These are phyloP conservation scores for Phyllotreta striolata DNA, from an alignment of 2,888 invertebrate species.

Conservation along the genomic window DNA sequence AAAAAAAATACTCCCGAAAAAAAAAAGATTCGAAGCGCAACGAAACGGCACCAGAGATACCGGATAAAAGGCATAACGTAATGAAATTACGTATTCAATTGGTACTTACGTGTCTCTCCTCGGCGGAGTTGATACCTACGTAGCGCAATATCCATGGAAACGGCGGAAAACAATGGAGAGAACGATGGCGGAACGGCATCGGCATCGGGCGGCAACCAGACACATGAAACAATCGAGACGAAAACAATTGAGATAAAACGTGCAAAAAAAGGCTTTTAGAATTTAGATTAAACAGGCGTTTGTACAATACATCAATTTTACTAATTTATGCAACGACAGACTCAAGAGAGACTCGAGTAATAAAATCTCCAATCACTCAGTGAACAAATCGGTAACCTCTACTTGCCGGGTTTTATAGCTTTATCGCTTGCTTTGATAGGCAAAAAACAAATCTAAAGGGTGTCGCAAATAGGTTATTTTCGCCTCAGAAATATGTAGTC, in stretches of 20 bases:
- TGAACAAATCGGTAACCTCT: no score
- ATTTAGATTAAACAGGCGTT: constrained; percentile 3
- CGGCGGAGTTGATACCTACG: constrained; percentile 70
- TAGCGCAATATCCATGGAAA: constrained; percentile 51
- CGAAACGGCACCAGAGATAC: constrained; percentile 21
- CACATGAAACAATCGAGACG: constrained; percentile 65
- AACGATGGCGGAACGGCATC: constrained; percentile 48
- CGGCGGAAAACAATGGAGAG: constrained; percentile 29
- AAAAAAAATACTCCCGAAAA: constrained; percentile 15
- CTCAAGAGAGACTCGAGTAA: no score
- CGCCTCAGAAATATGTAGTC: no score
- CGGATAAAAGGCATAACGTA: constrained; percentile 45
- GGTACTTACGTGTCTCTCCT: constrained; percentile 73
- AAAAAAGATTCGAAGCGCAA: constrained; percentile 23
- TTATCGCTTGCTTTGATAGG: no score
- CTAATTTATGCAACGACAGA: constrained; percentile 25
- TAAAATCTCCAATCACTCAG: no score
- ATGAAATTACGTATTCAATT: constrained; percentile 54
- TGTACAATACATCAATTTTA: no score
- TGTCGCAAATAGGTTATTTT: no score
- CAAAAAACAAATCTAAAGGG: no score
- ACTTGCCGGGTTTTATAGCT: no score
- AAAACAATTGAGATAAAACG: constrained; percentile 61
- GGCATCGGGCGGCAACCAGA: constrained; percentile 52
- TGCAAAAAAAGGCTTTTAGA: constrained; percentile 26